Conservation (phyloP, 2,113 vertebrate genomes). For the Marcusenius ussheri region DNA sequence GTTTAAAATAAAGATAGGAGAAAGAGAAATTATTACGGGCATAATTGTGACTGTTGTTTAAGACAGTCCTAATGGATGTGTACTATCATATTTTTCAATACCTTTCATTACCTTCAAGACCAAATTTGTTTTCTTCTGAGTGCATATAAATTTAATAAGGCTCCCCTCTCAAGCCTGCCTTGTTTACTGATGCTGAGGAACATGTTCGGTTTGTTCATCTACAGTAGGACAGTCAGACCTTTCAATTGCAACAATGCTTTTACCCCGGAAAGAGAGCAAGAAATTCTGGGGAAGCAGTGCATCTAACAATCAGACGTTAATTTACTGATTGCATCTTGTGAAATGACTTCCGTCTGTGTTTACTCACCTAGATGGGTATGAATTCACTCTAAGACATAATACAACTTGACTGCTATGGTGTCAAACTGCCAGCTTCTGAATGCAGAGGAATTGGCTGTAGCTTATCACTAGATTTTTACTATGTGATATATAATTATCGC, state of each 20-base stretch:
- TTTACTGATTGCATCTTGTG: neutral
- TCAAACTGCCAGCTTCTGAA: neutral
- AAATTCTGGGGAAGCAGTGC: neutral
- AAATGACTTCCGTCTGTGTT: neutral
- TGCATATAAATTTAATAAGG: neutral
- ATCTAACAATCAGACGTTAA: neutral
- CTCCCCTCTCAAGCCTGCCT: neutral
- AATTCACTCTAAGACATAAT: neutral
- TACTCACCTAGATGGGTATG: neutral
- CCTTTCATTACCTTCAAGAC: neutral
- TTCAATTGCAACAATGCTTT: neutral
- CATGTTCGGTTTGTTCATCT: neutral
- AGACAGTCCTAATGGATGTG: neutral
- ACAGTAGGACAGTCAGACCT: neutral
- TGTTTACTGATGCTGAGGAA: neutral
- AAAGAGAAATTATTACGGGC: neutral
- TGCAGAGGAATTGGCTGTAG: neutral
- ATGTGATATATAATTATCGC: neutral
- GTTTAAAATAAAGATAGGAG: neutral
- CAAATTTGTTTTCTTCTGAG: neutral
- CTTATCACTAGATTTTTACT: neutral
- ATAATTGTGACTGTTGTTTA: neutral
- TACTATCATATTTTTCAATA: neutral
- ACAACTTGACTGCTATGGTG: neutral
- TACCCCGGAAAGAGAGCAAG: neutral